A percentile compares a stretch with the other conserved stretches of the same genome.
Conservation (phyloP, 2,888 invertebrate genomes). For the Flexamia atlantica region DNA sequence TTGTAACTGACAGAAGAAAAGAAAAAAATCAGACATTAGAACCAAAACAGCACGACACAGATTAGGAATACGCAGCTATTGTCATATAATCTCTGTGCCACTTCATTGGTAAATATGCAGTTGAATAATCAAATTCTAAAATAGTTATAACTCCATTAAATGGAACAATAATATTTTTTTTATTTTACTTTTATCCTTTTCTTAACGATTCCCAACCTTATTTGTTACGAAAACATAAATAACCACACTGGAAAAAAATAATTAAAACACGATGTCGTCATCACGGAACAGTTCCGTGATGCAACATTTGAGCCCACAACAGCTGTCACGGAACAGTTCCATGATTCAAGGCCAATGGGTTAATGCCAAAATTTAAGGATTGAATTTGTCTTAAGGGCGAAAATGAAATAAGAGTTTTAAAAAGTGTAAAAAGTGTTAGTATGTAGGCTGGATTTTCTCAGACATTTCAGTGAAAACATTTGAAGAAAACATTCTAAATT, state of each 20-base stretch:
- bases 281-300: conserved; percentile 20
- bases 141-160: conserved; percentile 18
- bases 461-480: too few relatives aligned
- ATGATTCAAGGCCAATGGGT: conserved; percentile 15
- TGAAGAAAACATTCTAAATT: too few relatives aligned
- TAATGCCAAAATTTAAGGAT: too few relatives aligned
- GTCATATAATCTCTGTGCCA: conserved; percentile 18
- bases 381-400: too few relatives aligned
- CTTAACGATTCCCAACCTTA: conserved; percentile 1
- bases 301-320: conserved; percentile 21
- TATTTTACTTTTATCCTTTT: conserved; percentile 14
- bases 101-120: background rate
- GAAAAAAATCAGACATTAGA: conserved; percentile 2
- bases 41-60: conserved; percentile 13
- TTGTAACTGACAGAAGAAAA: conserved; percentile 5
- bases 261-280: background rate
- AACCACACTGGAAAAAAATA: background rate
- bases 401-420: too few relatives aligned
- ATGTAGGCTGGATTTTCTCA: too few relatives aligned
- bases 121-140: background rate
- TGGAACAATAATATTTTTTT: conserved; percentile 11
- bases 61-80: conserved; percentile 11
- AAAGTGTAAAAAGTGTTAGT: too few relatives aligned
- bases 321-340: conserved; percentile 28
- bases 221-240: conserved; percentile 10